phyloP scores from a whole-genome alignment of 1,140 invertebrate species.

The Saccostrea cuccullata region DNA sequence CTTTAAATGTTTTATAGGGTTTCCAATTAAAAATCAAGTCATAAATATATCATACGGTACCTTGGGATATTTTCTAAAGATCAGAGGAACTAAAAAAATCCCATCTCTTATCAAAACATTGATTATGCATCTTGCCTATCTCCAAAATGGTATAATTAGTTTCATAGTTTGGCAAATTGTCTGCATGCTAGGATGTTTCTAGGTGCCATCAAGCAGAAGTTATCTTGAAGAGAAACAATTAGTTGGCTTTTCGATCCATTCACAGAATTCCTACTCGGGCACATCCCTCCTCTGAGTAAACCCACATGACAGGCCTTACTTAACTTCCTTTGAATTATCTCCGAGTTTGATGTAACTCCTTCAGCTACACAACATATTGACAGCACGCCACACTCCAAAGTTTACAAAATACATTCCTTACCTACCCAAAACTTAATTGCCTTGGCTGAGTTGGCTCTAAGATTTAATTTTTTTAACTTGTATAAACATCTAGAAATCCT shows the following conservation, averaged over 20 bases:
- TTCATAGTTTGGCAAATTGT: slow-evolving; percentile 34
- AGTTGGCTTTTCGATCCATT: slow-evolving; percentile 26
- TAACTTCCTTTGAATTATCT: slow-evolving; percentile 21
- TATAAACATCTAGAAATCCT: neutral
- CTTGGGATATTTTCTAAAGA: no score
- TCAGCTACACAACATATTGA: neutral
- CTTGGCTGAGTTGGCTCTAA: neutral
- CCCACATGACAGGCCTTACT: neutral
- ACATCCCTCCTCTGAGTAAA: slow-evolving; percentile 14
- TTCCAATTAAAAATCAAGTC: no score
- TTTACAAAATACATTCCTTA: slow-evolving; percentile 19
- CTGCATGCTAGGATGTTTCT: slow-evolving; percentile 25
- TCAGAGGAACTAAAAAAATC: no score
- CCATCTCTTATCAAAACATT: slow-evolving; percentile 15
- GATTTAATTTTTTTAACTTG: neutral
- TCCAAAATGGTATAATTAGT: slow-evolving; percentile 22
- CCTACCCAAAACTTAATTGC: neutral
- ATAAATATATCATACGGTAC: no score
- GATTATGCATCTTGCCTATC: neutral
- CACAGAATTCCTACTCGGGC: neutral
- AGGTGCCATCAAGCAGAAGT: neutral
- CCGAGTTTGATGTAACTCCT: slow-evolving; percentile 4
- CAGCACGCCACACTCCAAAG: neutral
- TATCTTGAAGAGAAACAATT: slow-evolving; percentile 34
- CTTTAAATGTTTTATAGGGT: no score